Evolutionary conservation across 2,113 vertebrate species (phyloP), one percentile per base, ranked within the genome.

Genomic region (Setophaga petechia): DNA sequence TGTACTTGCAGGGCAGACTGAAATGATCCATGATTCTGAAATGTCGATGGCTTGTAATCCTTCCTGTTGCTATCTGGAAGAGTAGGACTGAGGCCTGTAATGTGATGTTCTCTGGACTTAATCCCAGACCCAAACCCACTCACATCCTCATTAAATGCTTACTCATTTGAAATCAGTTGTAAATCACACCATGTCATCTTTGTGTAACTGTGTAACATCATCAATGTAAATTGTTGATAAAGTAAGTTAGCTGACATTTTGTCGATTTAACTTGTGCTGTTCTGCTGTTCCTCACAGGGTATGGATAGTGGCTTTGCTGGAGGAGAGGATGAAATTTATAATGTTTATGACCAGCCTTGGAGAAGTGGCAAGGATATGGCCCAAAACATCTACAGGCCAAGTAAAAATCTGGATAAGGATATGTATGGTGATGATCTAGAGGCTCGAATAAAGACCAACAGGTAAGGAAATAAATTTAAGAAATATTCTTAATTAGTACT

Each of bases 291-390:
- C 66, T 37, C 68, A 41, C 87, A 99, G 99, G 99, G 99, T 35
- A 99, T 99, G 99, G 99, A 99, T 92, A 99, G 99, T 39, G 99
- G 99, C 84, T 99, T 99, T 96, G 98, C 98, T 41, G 99, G 98
- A 33, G 99, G 99, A 92, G 99, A 99, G 90, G 99, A 99, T 81
- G 99, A 99, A 94, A 98, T 98, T 28, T 99, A 99, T 82, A 99
- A 99, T 49, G 99, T 99, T 83, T 99, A 99, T 46, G 99, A 99
- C 96, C 98, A 99, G 92, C 98, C 99, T 7, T 99, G 99, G 98
- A 98, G 98, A 96, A 96, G 98, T 52, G 98, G 98, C 90, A 98
- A 99, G 97, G 99, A 99, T 93, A 99, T 99, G 99, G 99, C 98
- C 28, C 98, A 99, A 72, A 99, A 98, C 90, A 99, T 99, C 93